These are phyloP conservation scores for Prolemur simus DNA, from an alignment of 2,113 vertebrate genomes.

Conservation along the genomic window DNA sequence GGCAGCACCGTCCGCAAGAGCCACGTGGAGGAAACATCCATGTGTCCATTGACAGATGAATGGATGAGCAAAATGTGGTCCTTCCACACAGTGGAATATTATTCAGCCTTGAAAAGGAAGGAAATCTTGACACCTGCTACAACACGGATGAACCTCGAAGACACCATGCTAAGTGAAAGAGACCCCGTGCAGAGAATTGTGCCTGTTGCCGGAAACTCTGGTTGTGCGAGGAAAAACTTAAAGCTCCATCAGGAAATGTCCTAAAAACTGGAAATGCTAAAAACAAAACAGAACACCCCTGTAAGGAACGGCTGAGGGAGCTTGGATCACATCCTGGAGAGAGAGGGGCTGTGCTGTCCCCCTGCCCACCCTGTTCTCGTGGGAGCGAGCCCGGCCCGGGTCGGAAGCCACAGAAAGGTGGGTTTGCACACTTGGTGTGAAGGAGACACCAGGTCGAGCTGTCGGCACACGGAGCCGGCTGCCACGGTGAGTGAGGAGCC, in stretches of 20 bases:
- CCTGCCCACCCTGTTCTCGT: no score
- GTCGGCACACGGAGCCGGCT: rapidly evolving
- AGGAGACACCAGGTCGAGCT: not conserved
- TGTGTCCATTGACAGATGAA: rapidly evolving
- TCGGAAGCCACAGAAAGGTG: not conserved
- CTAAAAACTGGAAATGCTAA: not conserved
- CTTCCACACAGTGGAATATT: rapidly evolving
- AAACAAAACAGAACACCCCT: rapidly evolving
- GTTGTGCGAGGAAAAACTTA: not conserved
- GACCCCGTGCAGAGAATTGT: rapidly evolving
- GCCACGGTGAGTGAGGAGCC: not conserved
- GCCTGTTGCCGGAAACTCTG: rapidly evolving
- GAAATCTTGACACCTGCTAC: not conserved
- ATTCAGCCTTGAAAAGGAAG: not conserved
- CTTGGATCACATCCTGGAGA: rapidly evolving
- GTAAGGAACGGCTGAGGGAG: rapidly evolving
- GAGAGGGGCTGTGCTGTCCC: rapidly evolving
- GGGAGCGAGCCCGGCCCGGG: no score
- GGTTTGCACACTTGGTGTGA: not conserved
- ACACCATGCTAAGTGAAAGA: rapidly evolving
- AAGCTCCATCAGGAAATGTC: not conserved
- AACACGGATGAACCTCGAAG: rapidly evolving
- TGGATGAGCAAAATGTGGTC: rapidly evolving
- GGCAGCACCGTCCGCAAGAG: no score
- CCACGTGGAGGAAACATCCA: no score